Conservation (phyloP, 2,113 vertebrate species). For the Atractosteus spatula region DNA sequence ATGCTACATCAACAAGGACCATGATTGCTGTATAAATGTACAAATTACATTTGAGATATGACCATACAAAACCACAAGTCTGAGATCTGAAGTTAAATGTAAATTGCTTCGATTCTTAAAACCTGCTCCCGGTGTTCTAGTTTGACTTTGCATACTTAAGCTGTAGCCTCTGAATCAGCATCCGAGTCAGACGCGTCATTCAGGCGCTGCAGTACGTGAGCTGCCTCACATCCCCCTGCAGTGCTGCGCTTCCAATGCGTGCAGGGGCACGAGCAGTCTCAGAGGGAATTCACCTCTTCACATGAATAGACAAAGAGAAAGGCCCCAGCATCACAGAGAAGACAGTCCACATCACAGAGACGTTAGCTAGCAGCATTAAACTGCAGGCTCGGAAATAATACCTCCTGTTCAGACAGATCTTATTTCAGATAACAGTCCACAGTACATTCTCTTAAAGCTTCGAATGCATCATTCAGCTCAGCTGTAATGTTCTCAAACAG, state of each 20-base stretch:
- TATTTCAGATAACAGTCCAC: not conserved
- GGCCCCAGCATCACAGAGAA: not conserved
- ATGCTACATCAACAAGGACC: too few species aligned
- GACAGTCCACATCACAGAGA: not conserved
- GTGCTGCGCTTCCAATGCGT: not conserved
- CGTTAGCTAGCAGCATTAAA: not conserved
- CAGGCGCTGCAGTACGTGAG: slow-evolving; percentile 2
- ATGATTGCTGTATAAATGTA: not conserved
- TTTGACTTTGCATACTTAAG: not conserved
- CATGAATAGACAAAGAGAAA: too few species aligned
- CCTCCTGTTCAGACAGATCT: not conserved
- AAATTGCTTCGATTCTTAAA: not conserved
- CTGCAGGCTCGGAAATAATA: not conserved
- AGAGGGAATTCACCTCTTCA: not conserved
- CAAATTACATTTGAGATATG: not conserved
- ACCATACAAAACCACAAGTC: too few species aligned
- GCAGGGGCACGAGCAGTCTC: not conserved
- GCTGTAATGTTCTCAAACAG: too few species aligned
- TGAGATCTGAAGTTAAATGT: not conserved
- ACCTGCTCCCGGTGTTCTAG: not conserved
- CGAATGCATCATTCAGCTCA: too few species aligned
- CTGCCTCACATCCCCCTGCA: slow-evolving; percentile 1
- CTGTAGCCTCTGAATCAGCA: too few species aligned
- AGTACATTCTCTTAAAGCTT: not conserved
- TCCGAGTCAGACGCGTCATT: too few species aligned